Evolutionary conservation across 2,888 invertebrate genomes (phyloP), one percentile per base, ranked within the genome.

Genomic region (Leucophenga montana): DNA sequence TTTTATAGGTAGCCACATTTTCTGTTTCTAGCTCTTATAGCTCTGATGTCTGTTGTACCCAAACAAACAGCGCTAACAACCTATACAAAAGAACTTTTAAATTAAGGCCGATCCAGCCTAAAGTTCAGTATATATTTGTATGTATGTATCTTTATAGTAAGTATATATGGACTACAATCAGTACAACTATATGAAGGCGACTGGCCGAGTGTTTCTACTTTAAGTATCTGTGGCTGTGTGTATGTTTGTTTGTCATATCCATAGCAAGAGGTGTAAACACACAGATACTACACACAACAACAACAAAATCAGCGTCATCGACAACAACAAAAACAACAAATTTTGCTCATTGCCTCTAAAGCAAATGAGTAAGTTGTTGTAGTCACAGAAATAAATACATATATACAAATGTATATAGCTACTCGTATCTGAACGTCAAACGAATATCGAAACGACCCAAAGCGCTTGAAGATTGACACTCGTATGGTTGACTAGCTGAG

Each of bases 401-500:
- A 39, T 39, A 39, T 39, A 39, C 11, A 39, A 39, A 39, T 8
- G 39, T 39, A 39, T 39, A 39, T 39, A 39, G 1, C 3, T 39
- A 33, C 11, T 3, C 39, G 8, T 39, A 39, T 39, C 3, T 39
- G 39, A 39, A 39, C 39, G 8, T 27, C 27, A 4, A 27, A 11
- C 39, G 3, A 11, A 1, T 8, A 8, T 39, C 39, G 11, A 39
- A 39, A 39, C 39, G 39, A 39, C 1, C 39, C 39, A 39, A 39
- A 39, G 11, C 8, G 39, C 39, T 39, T 39, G 5, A 39, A 39
- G 39, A 39, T 39, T 39, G 39, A 39, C 39, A 39, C 39, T 59
- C 53, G n/a, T 46, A 57, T 50, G 33, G 68, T 48, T 66, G 71
- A 46, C 56, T 61, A 18, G 20, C 39, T 39, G 68, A 9, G 22